Base-by-base conservation (phyloP, 2,113 vertebrate genomes). In the Passer montanus region DNA sequence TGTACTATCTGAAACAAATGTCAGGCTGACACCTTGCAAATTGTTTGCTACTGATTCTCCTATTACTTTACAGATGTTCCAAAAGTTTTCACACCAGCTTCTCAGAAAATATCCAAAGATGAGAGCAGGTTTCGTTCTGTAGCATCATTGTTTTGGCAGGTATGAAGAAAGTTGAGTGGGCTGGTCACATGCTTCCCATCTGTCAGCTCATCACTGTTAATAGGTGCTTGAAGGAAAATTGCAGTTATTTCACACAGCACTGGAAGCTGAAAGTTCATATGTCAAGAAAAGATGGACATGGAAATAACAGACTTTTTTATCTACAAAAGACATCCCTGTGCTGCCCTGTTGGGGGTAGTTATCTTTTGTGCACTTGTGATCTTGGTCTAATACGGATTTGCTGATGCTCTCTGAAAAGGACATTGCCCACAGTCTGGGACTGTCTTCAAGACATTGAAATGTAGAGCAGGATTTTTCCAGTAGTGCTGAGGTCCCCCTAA, bases 171-270 rank as follows among this genome's bases (percentile, higher is more conserved):
- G 46, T 27, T 81, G 94, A 95, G 94, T 87, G 93, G 91, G 91
- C 58, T 79, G 75, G 91, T 92, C 91, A 84, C 5, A 4, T 87
- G 87, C 84, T 95, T 89, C 66, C 91, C 66, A 74, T 93, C 93
- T 96, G 91, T 81, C 95, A 96, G 75, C 79, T 86, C 77, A 78
- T 95, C 90, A 72, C 75, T 82, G 58, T 70, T 95, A 95, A 93
- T 81, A 82, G 93, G 81, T 88, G 73, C 87, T 95, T 86, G 82
- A 93, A 96, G 86, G 90, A 85, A 93, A 96, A 91, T 85, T 60
- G 84, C 84, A 79, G 86, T 93, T 90, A 84, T 86, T 94, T 96
- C 52, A 37, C 74, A 67, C 60, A 69, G 88, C 85, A n/a, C 47
- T 91, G 84, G 72, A 35, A 95, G 84, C 69, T 86, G 78, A 53